Base-by-base conservation (phyloP, 37 sponge, comb jelly and placozoan genomes). In the Mnemiopsis leidyi region DNA sequence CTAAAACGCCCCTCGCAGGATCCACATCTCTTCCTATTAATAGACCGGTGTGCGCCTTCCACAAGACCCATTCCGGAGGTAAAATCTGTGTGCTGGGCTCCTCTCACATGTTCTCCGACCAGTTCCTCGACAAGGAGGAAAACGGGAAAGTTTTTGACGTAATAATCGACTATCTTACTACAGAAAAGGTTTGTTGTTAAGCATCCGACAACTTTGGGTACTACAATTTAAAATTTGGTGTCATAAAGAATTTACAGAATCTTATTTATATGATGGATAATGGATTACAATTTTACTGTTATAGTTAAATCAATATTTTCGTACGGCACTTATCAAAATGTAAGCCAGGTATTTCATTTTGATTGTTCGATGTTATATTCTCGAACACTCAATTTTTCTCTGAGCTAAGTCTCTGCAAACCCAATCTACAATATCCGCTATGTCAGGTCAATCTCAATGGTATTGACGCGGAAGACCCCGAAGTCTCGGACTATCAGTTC, bases 21-120 rank as follows among this genome's bases (percentile, higher is more conserved):
- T 94, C 83, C 32, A 95, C 95, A 28, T 97, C 96, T 30, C 95
- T 95, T 75, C 99, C 99, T 23, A 95, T 97, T 93, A 97, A 97
- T 93, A 94, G 99, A 93, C 99, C 99, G 1, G 94, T 97, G n/a
- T 96, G 97, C 95, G 99, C 99, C 24, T 96, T 98, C 94, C 94
- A 95, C 83, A 30, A 92, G 68, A 95, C 94, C 92, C 95, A 93
- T 69, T n/a, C 82, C 21, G 68, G 88, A 23, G 98, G 98, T 0
- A 95, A 95, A 35, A 76, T 98, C 61, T 96, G 94, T n/a, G 97
- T 98, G 31, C n/a, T 98, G 26, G 99, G 99, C 68, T 98, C 99
- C 29, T 94, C 94, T 28, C 97, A 97, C 75, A 82, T 98, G 32
- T 96, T 98, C 94, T 76, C 85, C 36, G 99, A 98, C 85, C 93